Evolutionary conservation across 2,797 vertebrate genomes (phyloP).

Genomic region (Melanotaenia trifasciata): DNA sequence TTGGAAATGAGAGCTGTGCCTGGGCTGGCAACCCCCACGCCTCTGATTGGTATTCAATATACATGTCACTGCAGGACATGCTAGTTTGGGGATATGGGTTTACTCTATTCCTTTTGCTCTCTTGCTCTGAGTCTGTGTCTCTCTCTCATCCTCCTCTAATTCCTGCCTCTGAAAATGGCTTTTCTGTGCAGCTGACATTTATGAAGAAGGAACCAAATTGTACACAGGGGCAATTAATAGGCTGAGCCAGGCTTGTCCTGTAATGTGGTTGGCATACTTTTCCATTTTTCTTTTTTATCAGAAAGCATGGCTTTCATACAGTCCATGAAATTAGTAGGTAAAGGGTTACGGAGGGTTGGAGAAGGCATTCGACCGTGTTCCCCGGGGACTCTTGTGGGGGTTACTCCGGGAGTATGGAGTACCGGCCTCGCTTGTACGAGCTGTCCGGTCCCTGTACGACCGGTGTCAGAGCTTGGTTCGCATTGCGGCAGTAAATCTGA

Average conservation of each 20-base stretch:
- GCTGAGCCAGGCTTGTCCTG: constrained; percentile 19
- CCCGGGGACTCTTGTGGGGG: no score
- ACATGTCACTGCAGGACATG: constrained; percentile 93
- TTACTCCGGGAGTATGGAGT: no score
- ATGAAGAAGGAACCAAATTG: constrained; percentile 53
- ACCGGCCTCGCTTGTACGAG: no score
- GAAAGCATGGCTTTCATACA: background rate
- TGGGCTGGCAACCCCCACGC: constrained; percentile 84
- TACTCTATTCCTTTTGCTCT: constrained; percentile 68
- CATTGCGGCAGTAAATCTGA: no score
- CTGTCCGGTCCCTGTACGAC: no score
- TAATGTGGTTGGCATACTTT: constrained; percentile 42
- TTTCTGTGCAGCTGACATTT: constrained; percentile 43
- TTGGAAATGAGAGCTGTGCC: constrained; percentile 92
- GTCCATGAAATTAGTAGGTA: constrained; percentile 21
- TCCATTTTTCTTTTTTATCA: constrained; percentile 18
- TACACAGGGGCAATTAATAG: constrained; percentile 58
- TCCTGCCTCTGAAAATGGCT: constrained; percentile 74
- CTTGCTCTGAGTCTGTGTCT: constrained; percentile 24
- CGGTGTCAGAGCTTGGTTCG: no score
- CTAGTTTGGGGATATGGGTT: constrained; percentile 73
- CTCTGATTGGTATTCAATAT: constrained; percentile 96
- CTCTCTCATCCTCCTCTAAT: constrained; percentile 50
- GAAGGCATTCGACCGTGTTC: no score
- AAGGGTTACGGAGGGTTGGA: constrained; percentile 4